Evolutionary conservation across 2,888 invertebrate species (phyloP).

Genomic region (Galerucella pusilla): DNA sequence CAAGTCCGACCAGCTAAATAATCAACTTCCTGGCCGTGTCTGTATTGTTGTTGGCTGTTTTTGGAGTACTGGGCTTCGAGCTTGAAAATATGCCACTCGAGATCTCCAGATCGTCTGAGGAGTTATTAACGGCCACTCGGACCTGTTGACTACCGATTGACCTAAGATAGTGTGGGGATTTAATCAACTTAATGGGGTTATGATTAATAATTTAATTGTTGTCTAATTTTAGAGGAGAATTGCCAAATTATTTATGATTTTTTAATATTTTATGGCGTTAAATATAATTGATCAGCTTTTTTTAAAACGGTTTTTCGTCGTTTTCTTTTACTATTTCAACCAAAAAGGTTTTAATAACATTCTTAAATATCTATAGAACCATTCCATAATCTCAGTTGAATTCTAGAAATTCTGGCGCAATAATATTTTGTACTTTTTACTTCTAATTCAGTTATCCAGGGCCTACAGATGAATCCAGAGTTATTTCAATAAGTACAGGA

Average conservation of each 20-base stretch:
- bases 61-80: slow-evolving; percentile 19
- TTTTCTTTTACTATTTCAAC: too few species aligned
- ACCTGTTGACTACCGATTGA: slow-evolving; percentile 29
- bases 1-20: slow-evolving; percentile 38
- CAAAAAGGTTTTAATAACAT: too few species aligned
- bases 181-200: slow-evolving; percentile 6
- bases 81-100: slow-evolving; percentile 22
- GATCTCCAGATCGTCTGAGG: slow-evolving; percentile 19
- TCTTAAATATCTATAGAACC: too few species aligned
- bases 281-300: too few species aligned
- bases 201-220: not conserved
- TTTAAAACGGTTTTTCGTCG: too few species aligned
- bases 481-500: too few species aligned
- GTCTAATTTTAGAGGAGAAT: not conserved
- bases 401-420: too few species aligned
- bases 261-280: not conserved
- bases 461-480: too few species aligned
- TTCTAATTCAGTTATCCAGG: too few species aligned
- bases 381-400: too few species aligned
- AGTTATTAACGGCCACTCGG: slow-evolving; percentile 22
- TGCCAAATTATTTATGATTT: not conserved
- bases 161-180: slow-evolving; percentile 3
- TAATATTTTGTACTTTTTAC: too few species aligned
- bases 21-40: slow-evolving; percentile 42
- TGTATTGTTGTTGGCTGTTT: slow-evolving; percentile 23